Evolutionary conservation across 2,113 vertebrate genomes (phyloP), one percentile per base, ranked within the genome.

Genomic region (Neolamprologus falcicula): DNA sequence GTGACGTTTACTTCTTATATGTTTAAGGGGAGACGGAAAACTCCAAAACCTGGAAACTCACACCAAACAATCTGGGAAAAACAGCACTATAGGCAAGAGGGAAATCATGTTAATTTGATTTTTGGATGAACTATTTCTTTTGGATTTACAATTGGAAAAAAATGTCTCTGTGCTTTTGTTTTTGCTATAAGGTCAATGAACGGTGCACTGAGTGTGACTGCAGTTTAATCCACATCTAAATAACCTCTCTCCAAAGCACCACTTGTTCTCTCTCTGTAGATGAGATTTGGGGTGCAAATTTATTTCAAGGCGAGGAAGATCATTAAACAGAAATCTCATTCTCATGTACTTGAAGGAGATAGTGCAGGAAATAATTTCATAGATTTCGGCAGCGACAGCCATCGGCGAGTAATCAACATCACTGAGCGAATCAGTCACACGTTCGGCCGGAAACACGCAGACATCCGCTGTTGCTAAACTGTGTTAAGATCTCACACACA

Each of bases 341-440:
- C 79, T 82, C 83, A 82, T 19, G 83, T 28, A 80, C 79, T 28
- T 26, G 19, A 83, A 84, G 61, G 82, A 88, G 76, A 71, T 26
- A 37, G 86, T 5, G 82, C 82, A 84, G 88, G 87, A 93, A 93
- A 92, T 90, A 54, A 93, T 94, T 94, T 94, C 84, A 85, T 53
- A 84, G 85, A 86, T 93, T 85, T 87, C 83, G 17, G 24, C 82
- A 55, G 37, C n/a, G 10, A 90, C 33, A 80, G 86, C 73, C 83
- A 84, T 66, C 61, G 52, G 91, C 90, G 89, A 90, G 92, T 87
- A 93, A 94, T 93, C 89, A 91, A 93, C 85, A 89, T 88, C 66
- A 52, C 54, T 45, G 40, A 87, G 86, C 82, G 89, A 92, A 91
- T 93, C 92, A 88, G 85, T 91, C 90, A 90, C 81, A 90, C 86